Percentiles rank a stretch among this genome's conserved stretches.
Conservation (phyloP, 2,113 vertebrate genomes). For the Heterotilapia buettikoferi region DNA sequence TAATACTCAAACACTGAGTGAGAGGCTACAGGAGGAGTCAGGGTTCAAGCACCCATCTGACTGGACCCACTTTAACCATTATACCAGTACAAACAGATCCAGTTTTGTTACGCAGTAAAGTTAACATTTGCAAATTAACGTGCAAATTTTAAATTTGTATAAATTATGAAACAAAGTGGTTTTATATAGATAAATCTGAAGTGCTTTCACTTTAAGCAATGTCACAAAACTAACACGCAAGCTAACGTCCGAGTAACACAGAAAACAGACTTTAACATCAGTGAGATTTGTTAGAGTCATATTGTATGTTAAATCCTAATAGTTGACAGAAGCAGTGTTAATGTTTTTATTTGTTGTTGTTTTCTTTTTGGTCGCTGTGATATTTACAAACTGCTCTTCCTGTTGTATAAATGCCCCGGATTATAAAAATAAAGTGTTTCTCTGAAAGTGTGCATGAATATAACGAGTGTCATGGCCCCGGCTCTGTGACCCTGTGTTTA, state of each 20-base stretch:
- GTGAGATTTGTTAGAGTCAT: neutral
- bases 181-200: neutral
- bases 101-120: neutral
- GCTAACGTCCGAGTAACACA: neutral
- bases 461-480: rapidly evolving
- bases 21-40: neutral
- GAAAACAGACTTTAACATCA: rapidly evolving
- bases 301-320: neutral
- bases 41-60: neutral
- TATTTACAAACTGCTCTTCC: neutral
- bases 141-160: neutral
- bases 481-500: no score
- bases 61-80: neutral
- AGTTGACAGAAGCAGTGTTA: neutral
- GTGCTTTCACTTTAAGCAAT: neutral
- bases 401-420: neutral
- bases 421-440: neutral
- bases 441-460: rapidly evolving
- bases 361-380: neutral
- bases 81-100: neutral
- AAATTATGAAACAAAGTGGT: neutral
- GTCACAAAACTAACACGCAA: neutral
- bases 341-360: neutral
- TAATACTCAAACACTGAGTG: neutral
- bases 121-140: neutral